These are phyloP conservation scores for Calcarius lapponicus DNA, from an alignment of 2,797 vertebrate genomes.

Conservation along the genomic window DNA sequence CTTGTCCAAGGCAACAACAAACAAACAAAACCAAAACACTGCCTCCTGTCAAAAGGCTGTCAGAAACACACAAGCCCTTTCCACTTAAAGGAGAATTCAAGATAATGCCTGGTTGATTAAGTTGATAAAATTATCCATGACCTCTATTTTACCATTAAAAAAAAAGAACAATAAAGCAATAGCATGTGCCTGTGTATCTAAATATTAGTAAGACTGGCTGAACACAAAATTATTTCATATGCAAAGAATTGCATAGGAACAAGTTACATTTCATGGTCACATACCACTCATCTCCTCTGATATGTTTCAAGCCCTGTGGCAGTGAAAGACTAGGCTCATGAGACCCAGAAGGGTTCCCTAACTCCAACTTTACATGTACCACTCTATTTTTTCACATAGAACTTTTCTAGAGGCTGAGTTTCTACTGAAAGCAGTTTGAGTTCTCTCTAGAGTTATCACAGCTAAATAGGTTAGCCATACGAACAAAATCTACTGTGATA, in stretches of 20 bases:
- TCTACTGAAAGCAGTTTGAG: not conserved
- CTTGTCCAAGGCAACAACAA: not conserved
- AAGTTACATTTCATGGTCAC: not conserved
- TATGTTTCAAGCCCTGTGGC: not conserved
- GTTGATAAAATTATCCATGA: not conserved
- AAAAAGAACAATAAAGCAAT: not conserved
- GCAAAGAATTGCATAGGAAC: not conserved
- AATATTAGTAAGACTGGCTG: not conserved
- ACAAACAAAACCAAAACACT: not conserved
- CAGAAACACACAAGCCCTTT: not conserved
- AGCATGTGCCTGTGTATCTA: not conserved
- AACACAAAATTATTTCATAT: not conserved
- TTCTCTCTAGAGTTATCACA: not conserved
- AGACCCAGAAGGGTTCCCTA: not conserved
- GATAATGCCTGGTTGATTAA: not conserved
- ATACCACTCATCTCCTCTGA: not conserved
- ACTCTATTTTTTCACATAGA: not conserved
- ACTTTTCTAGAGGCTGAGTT: not conserved
- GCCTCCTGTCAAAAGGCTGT: not conserved
- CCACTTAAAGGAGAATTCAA: not conserved
- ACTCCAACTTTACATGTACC: not conserved
- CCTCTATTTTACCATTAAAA: not conserved
- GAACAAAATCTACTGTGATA: not conserved
- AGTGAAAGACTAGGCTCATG: not conserved
- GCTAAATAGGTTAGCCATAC: not conserved